A percentile compares a stretch with the other conserved stretches of the same genome.
These are phyloP conservation scores for Pegoplata infirma DNA, from an alignment of 2,888 invertebrate genomes.

Conservation along the genomic window DNA sequence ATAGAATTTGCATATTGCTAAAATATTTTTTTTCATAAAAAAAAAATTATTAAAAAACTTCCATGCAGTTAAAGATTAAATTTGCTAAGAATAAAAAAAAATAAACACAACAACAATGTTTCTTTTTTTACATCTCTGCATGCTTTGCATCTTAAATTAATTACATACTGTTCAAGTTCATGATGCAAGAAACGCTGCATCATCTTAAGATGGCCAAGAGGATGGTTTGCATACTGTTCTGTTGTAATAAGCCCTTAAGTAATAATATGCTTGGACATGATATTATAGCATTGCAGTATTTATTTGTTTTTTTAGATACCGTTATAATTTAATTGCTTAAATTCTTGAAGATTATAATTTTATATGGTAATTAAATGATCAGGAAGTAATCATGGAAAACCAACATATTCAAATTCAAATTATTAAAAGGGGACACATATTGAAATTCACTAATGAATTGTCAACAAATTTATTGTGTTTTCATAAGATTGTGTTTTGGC, in stretches of 20 bases:
- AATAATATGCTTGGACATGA: neutral
- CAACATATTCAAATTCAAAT: too few species aligned
- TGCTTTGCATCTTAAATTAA: constrained; percentile 19
- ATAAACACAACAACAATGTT: neutral
- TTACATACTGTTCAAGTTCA: constrained; percentile 17
- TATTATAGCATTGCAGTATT: neutral
- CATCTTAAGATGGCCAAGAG: neutral
- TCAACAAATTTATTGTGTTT: too few species aligned
- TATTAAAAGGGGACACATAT: too few species aligned
- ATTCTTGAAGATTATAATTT: neutral
- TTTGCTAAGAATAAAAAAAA: too few species aligned
- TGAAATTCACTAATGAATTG: too few species aligned
- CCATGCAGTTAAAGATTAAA: neutral
- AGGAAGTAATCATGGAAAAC: too few species aligned
- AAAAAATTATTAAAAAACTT: neutral
- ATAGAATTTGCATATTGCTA: too few species aligned
- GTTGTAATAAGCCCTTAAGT: constrained; percentile 25
- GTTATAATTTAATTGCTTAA: constrained; percentile 34
- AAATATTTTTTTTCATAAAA: too few species aligned
- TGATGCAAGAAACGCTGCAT: too few species aligned
- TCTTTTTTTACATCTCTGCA: neutral
- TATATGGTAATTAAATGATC: neutral
- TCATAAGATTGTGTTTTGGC: too few species aligned
- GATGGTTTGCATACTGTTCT: neutral
- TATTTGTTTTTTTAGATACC: constrained; percentile 26